Percentiles rank a stretch among this genome's conserved stretches.
These are phyloP conservation scores for Drosophila carrolli DNA, from an alignment of 1,140 invertebrate species.

Conservation along the genomic window DNA sequence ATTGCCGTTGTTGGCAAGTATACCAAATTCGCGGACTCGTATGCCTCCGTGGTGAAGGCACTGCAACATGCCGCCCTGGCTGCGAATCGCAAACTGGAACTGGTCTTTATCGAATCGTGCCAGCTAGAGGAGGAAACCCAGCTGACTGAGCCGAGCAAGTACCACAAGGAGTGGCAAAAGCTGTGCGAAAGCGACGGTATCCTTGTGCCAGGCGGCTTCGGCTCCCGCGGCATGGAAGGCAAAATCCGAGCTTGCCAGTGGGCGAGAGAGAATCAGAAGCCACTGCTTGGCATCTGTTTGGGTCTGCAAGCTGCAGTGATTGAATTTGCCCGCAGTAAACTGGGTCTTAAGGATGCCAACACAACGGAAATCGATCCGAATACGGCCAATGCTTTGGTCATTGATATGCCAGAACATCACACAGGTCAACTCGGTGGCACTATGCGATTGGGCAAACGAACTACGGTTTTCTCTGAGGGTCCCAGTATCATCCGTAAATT, in stretches of 20 bases:
- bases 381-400: slow-evolving; percentile 92
- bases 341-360: slow-evolving; percentile 92
- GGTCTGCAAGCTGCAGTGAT: slow-evolving; percentile 98
- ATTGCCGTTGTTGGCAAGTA: slow-evolving; percentile 99
- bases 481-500: slow-evolving; percentile 89
- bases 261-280: slow-evolving; percentile 95
- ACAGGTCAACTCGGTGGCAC: slow-evolving; percentile 97
- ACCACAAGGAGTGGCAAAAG: slow-evolving; percentile 97
- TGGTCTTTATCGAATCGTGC: slow-evolving; percentile 96
- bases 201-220: slow-evolving; percentile 99
- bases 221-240: slow-evolving; percentile 97
- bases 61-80: slow-evolving; percentile 95
- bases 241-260: slow-evolving; percentile 97
- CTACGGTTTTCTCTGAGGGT: slow-evolving; percentile 90
- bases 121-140: slow-evolving; percentile 92
- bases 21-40: slow-evolving; percentile 97
- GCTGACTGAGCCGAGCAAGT: slow-evolving; percentile 91
- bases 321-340: slow-evolving; percentile 96
- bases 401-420: slow-evolving; percentile 99
- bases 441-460: slow-evolving; percentile 97
- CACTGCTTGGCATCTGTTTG: slow-evolving; percentile 98
- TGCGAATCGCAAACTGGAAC: slow-evolving; percentile 92
- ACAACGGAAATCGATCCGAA: slow-evolving; percentile 93
- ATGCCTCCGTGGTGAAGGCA: slow-evolving; percentile 98
- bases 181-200: slow-evolving; percentile 96